A percentile compares a stretch with the other conserved stretches of the same genome.
Evolutionary conservation across 2,888 invertebrate genomes (phyloP).

Genomic region (Scaptomyza tumidula): DNA sequence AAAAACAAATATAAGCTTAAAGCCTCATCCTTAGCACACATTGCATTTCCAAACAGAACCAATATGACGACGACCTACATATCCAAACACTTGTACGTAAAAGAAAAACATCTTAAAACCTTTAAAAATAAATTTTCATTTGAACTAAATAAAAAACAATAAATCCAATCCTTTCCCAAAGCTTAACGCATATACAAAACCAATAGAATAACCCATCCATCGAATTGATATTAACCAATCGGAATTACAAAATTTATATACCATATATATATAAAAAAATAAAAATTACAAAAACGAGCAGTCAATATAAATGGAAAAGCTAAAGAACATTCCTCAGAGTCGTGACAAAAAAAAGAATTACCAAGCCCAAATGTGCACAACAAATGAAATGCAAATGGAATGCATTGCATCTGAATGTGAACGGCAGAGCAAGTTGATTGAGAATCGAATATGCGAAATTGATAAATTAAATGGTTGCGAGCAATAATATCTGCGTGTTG

Average conservation of each 20-base stretch:
- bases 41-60: slow-evolving; percentile 52
- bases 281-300: slow-evolving; percentile 26
- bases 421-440: slow-evolving; percentile 51
- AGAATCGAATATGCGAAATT: slow-evolving; percentile 51
- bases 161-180: slow-evolving; percentile 43
- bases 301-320: slow-evolving; percentile 22
- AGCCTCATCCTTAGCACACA: slow-evolving; percentile 31
- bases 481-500: slow-evolving; percentile 85
- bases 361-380: slow-evolving; percentile 69
- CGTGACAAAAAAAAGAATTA: slow-evolving; percentile 15
- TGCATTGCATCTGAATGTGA: slow-evolving; percentile 63
- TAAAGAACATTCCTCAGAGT: slow-evolving; percentile 16
- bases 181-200: slow-evolving; percentile 76
- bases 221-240: slow-evolving; percentile 51
- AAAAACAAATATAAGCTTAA: slow-evolving; percentile 30
- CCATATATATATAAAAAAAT: neutral
- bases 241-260: slow-evolving; percentile 61
- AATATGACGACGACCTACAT: slow-evolving; percentile 58
- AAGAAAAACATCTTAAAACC: slow-evolving; percentile 39
- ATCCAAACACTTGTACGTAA: slow-evolving; percentile 57
- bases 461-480: slow-evolving; percentile 83
- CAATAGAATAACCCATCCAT: slow-evolving; percentile 82
- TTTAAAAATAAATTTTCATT: slow-evolving; percentile 45
- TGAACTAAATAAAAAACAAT: slow-evolving; percentile 19
- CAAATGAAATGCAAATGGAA: slow-evolving; percentile 58